Conservation (phyloP, 64 coral and sea anemone genomes). For the Anthopleura sola region DNA sequence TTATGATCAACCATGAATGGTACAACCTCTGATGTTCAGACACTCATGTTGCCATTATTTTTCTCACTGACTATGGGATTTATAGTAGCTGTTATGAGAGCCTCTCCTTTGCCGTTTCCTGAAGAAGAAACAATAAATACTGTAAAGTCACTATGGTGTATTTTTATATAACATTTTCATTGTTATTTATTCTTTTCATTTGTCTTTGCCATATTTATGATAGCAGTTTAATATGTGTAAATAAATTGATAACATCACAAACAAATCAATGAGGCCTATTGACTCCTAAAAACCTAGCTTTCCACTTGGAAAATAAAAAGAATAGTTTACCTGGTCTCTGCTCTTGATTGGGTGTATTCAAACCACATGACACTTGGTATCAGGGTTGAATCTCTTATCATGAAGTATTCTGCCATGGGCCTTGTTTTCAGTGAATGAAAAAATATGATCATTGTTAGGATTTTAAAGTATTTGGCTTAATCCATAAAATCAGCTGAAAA, state of each 20-base stretch:
- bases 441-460: background rate
- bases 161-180: too few relatives aligned
- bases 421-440: conserved; percentile 30
- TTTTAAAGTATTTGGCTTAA: too few relatives aligned
- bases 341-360: conserved; percentile 94
- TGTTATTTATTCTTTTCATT: too few relatives aligned
- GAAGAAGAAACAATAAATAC: background rate
- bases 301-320: too few relatives aligned
- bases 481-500: too few relatives aligned
- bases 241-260: too few relatives aligned
- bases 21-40: background rate
- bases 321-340: conserved; percentile 82
- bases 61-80: conserved; percentile 59
- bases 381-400: conserved; percentile 93
- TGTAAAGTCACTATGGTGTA: background rate
- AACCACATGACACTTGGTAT: conserved; percentile 99
- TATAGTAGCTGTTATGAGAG: conserved; percentile 92
- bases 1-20: background rate
- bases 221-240: too few relatives aligned
- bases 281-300: too few relatives aligned
- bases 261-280: too few relatives aligned
- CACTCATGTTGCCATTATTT: background rate
- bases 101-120: conserved; percentile 95
- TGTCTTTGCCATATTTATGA: too few relatives aligned
- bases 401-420: conserved; percentile 93